Evolutionary conservation across 2,113 vertebrate species (phyloP).

Genomic region (Pithys albifrons): DNA sequence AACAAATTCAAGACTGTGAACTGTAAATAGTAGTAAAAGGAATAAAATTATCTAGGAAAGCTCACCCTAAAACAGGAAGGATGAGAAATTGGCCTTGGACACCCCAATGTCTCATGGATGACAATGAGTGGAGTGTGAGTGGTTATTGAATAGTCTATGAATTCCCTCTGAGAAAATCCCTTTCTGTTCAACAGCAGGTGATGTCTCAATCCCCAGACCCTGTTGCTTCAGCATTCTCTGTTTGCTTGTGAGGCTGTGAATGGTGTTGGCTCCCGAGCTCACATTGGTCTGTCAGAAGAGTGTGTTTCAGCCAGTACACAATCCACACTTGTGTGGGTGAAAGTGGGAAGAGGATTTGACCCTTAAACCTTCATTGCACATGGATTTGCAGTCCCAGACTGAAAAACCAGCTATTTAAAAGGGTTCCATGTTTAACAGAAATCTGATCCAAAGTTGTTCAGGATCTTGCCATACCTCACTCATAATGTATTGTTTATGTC

Average conservation of each 20-base stretch:
- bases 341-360: neutral
- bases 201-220: neutral
- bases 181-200: neutral
- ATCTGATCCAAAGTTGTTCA: neutral
- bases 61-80: neutral
- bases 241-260: neutral
- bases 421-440: neutral
- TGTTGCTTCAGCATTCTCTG: neutral
- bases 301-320: neutral
- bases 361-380: neutral
- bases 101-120: neutral
- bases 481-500: neutral
- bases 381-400: neutral
- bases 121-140: neutral
- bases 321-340: neutral
- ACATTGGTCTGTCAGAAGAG: fast-evolving
- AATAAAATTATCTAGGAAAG: neutral
- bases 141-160: neutral
- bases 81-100: neutral
- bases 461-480: neutral
- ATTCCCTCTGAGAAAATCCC: neutral
- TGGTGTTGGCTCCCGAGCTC: neutral
- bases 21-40: neutral
- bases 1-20: neutral
- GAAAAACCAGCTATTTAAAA: neutral